phyloP scores from a whole-genome alignment of 2,113 vertebrate species.

The Rynchops niger region DNA sequence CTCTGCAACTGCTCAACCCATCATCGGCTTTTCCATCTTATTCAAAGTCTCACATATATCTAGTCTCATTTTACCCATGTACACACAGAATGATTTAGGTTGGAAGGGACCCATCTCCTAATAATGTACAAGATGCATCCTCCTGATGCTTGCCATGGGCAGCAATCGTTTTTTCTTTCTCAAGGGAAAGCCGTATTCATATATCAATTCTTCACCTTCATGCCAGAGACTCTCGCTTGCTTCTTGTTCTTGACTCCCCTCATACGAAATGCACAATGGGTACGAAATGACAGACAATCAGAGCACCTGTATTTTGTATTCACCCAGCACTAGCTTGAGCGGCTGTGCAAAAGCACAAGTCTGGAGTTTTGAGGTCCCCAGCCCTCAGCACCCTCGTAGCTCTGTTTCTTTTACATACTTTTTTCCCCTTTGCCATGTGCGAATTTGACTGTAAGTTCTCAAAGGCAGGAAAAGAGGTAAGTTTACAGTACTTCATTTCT shows the following conservation, averaged over 20 bases:
- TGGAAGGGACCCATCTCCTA: not conserved
- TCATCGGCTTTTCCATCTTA: not conserved
- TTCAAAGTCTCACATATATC: not conserved
- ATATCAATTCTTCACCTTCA: not conserved
- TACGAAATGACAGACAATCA: not conserved
- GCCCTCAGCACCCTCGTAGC: not conserved
- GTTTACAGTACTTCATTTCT: not conserved
- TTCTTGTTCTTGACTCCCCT: not conserved
- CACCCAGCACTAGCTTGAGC: not conserved
- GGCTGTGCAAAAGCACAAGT: not conserved
- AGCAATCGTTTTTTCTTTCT: not conserved
- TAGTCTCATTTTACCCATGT: not conserved
- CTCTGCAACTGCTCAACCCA: not conserved
- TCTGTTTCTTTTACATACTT: not conserved
- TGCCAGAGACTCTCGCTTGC: not conserved
- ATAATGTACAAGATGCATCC: not conserved
- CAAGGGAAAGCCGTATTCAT: not conserved
- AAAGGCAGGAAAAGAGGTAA: not conserved
- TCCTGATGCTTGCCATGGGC: not conserved
- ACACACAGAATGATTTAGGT: not conserved
- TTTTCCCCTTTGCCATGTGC: not conserved
- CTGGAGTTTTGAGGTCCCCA: not conserved
- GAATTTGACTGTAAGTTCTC: not conserved
- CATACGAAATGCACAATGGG: not conserved
- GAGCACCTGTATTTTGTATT: not conserved